phyloP scores from a whole-genome alignment of 2,797 vertebrate species.

The Lemur catta region DNA sequence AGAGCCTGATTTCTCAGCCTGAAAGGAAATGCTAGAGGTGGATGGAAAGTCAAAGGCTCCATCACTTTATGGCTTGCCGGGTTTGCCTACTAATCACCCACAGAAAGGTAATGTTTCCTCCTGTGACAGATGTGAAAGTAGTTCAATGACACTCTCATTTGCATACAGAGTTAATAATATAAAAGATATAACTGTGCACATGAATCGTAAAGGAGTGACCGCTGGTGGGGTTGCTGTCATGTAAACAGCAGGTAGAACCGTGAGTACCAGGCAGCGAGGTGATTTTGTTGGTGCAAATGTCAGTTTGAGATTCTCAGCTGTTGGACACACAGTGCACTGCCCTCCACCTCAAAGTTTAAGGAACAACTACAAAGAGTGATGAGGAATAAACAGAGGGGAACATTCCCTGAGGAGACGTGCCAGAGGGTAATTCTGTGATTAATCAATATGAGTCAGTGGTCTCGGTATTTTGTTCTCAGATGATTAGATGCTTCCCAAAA shows the following conservation, averaged over 20 bases:
- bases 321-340: background rate
- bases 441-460: background rate
- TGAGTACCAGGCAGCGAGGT: background rate
- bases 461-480: background rate
- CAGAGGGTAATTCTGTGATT: background rate
- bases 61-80: background rate
- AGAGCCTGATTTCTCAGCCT: background rate
- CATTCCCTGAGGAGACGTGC: background rate
- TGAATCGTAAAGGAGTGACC: fast-evolving
- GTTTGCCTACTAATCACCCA: background rate
- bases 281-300: background rate
- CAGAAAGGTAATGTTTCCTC: background rate
- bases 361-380: background rate
- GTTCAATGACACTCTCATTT: background rate
- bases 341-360: background rate
- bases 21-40: background rate
- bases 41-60: background rate
- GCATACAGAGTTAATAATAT: background rate
- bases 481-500: background rate
- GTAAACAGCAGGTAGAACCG: background rate
- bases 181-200: background rate
- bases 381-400: background rate
- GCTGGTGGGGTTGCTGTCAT: fast-evolving
- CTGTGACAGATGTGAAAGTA: background rate
- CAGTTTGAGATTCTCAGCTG: background rate